A percentile compares a stretch with the other conserved stretches of the same genome.
phyloP scores from a whole-genome alignment of 2,888 invertebrate genomes.

The Quadroppia sp. region DNA sequence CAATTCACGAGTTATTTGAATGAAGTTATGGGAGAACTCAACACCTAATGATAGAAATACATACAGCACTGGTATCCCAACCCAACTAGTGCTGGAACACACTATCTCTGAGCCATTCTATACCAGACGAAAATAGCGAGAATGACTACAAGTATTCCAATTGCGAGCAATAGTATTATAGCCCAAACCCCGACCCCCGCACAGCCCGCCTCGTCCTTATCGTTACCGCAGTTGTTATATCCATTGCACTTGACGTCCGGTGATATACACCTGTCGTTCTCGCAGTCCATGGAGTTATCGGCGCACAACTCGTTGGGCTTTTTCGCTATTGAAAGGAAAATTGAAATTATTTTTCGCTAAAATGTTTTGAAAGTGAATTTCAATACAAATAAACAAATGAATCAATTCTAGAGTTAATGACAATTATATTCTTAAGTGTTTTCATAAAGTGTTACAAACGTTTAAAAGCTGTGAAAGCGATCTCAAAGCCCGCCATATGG shows the following conservation, averaged over 20 bases:
- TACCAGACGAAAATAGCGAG: constrained; percentile 40
- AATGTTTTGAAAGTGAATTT: not conserved
- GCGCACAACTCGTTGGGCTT: not conserved
- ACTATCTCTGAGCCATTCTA: constrained; percentile 38
- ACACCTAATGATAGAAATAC: too few relatives aligned
- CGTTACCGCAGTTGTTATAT: constrained; percentile 39
- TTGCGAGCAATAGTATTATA: constrained; percentile 1
- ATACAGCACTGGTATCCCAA: too few relatives aligned
- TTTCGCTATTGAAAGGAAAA: constrained; percentile 4
- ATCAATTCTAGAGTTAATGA: not conserved
- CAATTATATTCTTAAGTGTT: not conserved
- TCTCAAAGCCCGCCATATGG: constrained; percentile 41
- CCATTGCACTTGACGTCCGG: constrained; percentile 30
- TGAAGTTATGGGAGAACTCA: too few relatives aligned
- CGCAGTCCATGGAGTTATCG: constrained; percentile 32
- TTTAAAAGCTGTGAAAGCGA: constrained; percentile 35
- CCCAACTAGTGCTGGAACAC: not conserved
- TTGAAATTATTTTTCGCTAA: not conserved
- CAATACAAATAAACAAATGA: too few relatives aligned
- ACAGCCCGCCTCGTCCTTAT: constrained; percentile 39
- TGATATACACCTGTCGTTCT: constrained; percentile 25
- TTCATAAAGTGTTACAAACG: too few relatives aligned
- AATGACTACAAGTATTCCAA: constrained; percentile 37
- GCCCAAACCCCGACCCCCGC: constrained; percentile 36
- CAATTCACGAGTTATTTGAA: too few relatives aligned